Base-by-base conservation (phyloP, 2,888 invertebrate genomes). In the Cheilosia soror region DNA sequence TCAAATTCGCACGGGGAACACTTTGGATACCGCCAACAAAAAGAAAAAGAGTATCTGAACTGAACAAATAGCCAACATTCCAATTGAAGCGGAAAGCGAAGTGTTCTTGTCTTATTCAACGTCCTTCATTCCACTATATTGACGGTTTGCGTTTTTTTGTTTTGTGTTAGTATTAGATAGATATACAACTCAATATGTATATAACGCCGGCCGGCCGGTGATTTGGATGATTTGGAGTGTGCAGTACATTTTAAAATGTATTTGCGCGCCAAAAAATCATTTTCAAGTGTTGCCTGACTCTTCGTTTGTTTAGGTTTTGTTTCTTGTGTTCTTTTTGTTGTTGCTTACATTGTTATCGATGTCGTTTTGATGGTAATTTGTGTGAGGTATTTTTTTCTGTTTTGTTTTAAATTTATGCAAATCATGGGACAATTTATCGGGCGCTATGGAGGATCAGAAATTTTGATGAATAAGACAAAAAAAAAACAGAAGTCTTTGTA, bases 401-500 rank as follows among this genome's bases (percentile, higher is more conserved):
- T 79, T 79, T 65, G 53, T 49, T 49, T 60, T 31, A 76, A 71
- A 62, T 66, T 76, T 84, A 84, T 84, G 84, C 84, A 84, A 84
- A 84, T 84, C 84, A 84, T 76, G 73, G 63, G 75, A 84, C 79
- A 84, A 80, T 84, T 84, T 84, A 84, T 79, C 63, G 57, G 57
- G 55, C 60, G 51, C 53, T 60, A 15, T 6, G 37, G 37, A 57
- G 44, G 40, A 60, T 49, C 55, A 11, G 44, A 42, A 42, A 42
- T 13, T 37, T 37, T 47, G 20, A 2, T 11, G 40, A 40, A 51
- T 2, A 55, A 55, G 40, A 9, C 15, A 58, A 37, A 29, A 15
- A 20, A 2, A 20, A 15, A 47, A 20, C 27, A 13, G 60, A 58
- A 55, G 29, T 57, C 11, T 49, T 44, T 72, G 49, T 57, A 75